Conservation (phyloP, 2,888 invertebrate genomes). For the Aphidoletes aphidimyza region DNA sequence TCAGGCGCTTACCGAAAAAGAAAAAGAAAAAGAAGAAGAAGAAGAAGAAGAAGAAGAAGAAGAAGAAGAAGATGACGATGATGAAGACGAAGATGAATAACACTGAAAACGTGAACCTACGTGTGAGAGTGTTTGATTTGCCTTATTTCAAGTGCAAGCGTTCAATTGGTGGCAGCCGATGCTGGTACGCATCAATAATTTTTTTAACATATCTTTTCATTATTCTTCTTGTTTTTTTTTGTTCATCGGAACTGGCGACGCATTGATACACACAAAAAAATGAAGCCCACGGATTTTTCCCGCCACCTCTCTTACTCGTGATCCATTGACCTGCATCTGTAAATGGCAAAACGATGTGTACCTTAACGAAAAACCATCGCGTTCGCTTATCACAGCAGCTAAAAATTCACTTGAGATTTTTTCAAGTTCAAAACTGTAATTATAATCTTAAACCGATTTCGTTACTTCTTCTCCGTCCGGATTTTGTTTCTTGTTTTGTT, state of each 20-base stretch:
- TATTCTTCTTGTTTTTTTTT: background rate
- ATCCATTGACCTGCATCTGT: background rate
- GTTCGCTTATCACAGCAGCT: background rate
- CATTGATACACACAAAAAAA: background rate
- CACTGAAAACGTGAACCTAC: too few species aligned
- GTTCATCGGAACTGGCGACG: background rate
- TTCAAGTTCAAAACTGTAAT: slow-evolving; percentile 49
- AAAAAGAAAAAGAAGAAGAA: too few species aligned
- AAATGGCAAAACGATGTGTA: background rate
- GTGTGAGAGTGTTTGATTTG: background rate
- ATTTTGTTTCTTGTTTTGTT: background rate
- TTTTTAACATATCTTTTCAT: background rate
- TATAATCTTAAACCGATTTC: background rate
- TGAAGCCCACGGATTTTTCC: background rate
- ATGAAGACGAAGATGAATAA: too few species aligned
- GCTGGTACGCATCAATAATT: background rate
- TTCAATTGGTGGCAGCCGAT: background rate
- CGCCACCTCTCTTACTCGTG: background rate
- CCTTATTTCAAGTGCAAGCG: background rate
- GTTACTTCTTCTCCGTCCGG: too few species aligned
- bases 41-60: too few species aligned
- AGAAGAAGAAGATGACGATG: too few species aligned
- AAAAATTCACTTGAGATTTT: background rate
- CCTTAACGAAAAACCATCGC: too few species aligned
- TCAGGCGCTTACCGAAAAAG: too few species aligned